phyloP scores from a whole-genome alignment of 2,888 invertebrate species.

The Cactoblastis cactorum region DNA sequence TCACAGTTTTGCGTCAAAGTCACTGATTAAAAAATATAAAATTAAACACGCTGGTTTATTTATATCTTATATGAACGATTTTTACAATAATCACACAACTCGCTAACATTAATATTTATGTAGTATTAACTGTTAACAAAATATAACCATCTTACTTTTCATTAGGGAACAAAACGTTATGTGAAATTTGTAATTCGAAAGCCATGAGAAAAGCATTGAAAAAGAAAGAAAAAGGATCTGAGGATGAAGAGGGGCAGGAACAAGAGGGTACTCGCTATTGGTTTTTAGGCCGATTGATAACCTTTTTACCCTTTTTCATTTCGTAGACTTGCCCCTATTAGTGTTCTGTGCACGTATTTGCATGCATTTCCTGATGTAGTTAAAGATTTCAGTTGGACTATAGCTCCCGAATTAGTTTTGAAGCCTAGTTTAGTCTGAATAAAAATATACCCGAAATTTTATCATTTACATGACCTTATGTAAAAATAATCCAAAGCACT shows the following conservation, averaged over 20 bases:
- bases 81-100: not conserved
- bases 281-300: constrained; percentile 16
- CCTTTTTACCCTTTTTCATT: constrained; percentile 10
- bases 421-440: not conserved
- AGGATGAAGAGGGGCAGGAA: constrained; percentile 65
- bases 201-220: constrained; percentile 84
- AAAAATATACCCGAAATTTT: not conserved
- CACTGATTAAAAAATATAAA: not conserved
- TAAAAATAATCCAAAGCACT: not conserved
- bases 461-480: not conserved
- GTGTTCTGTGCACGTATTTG: constrained; percentile 18
- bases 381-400: not conserved
- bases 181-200: constrained; percentile 90
- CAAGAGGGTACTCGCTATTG: constrained; percentile 56
- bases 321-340: constrained; percentile 1
- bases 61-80: no score
- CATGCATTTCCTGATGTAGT: constrained; percentile 13
- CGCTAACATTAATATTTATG: not conserved
- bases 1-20: not conserved
- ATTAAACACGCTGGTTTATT: no score
- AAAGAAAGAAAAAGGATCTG: constrained; percentile 78
- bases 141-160: constrained; percentile 53
- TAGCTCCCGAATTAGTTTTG: not conserved
- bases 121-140: not conserved
- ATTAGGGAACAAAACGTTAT: constrained; percentile 94